A percentile compares a stretch with the other conserved stretches of the same genome.
phyloP scores from a whole-genome alignment of 1,140 invertebrate species.

The Cotesia typhae region DNA sequence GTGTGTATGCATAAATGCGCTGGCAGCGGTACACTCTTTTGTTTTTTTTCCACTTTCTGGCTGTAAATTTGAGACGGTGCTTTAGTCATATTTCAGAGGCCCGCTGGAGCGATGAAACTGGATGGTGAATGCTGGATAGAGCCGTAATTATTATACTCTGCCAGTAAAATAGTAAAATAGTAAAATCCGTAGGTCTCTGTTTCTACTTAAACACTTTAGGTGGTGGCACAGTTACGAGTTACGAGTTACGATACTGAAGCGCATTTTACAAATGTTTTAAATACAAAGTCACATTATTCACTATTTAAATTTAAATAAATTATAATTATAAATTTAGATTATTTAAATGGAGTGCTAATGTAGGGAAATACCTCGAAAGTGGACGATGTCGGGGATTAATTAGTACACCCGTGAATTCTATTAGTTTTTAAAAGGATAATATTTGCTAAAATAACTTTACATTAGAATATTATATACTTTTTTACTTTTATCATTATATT shows the following conservation, averaged over 20 bases:
- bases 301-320: conserved; percentile 19
- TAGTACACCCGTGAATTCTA: neutral
- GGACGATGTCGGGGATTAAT: neutral
- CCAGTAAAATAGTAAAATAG: no score
- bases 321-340: conserved; percentile 1
- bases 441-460: no score
- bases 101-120: conserved; percentile 32
- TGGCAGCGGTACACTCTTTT: conserved; percentile 1
- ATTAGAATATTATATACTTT: no score
- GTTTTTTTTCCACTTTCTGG: neutral
- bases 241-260: neutral
- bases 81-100: conserved; percentile 28
- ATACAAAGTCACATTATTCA: neutral
- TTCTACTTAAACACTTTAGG: neutral
- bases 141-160: conserved; percentile 30
- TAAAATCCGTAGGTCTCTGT: conserved; percentile 27
- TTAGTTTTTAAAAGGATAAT: no score
- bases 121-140: conserved; percentile 33
- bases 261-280: conserved; percentile 2
- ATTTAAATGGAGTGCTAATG: no score
- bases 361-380: no score
- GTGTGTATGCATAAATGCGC: conserved; percentile 21
- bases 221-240: neutral
- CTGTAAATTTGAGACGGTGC: conserved; percentile 17
- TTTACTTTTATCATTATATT: no score